Conservation (phyloP, 2,797 vertebrate species). For the Oreonectes daqikongensis region DNA sequence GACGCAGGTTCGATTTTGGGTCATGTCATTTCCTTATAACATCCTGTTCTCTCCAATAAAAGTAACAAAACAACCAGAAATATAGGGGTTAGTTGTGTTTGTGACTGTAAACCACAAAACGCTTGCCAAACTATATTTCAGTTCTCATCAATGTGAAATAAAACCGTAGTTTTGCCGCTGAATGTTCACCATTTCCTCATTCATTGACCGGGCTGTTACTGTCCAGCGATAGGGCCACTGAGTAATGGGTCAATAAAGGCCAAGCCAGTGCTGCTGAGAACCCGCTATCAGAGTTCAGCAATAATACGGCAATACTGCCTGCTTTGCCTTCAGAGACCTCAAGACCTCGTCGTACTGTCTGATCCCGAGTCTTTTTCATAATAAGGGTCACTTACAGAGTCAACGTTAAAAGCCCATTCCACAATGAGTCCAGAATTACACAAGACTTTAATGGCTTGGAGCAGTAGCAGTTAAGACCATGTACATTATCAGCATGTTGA, state of each 20-base stretch:
- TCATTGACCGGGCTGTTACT: constrained; percentile 54
- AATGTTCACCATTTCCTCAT: constrained; percentile 45
- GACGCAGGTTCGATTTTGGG: background rate
- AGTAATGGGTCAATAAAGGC: constrained; percentile 60
- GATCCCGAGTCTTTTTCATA: constrained; percentile 47
- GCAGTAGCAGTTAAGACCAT: constrained; percentile 33
- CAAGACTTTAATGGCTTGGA: constrained; percentile 22
- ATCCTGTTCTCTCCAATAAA: background rate
- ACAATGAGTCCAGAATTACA: constrained; percentile 35
- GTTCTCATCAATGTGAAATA: constrained; percentile 35
- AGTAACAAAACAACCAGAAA: background rate
- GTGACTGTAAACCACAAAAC: constrained; percentile 2
- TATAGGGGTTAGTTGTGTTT: background rate
- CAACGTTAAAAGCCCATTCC: constrained; percentile 46
- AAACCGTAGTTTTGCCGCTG: constrained; percentile 29
- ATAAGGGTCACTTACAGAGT: constrained; percentile 55
- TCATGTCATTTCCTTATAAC: background rate
- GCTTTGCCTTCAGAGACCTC: constrained; percentile 48
- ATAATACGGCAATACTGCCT: constrained; percentile 46
- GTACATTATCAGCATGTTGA: constrained; percentile 27
- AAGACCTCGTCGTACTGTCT: constrained; percentile 13
- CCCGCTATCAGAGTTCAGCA: constrained; percentile 42
- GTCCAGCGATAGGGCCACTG: constrained; percentile 52
- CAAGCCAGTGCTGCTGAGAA: constrained; percentile 26
- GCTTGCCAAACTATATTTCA: constrained; percentile 29